Evolutionary conservation across 1,140 invertebrate genomes (phyloP).

Genomic region (Bombus soroeensis): DNA sequence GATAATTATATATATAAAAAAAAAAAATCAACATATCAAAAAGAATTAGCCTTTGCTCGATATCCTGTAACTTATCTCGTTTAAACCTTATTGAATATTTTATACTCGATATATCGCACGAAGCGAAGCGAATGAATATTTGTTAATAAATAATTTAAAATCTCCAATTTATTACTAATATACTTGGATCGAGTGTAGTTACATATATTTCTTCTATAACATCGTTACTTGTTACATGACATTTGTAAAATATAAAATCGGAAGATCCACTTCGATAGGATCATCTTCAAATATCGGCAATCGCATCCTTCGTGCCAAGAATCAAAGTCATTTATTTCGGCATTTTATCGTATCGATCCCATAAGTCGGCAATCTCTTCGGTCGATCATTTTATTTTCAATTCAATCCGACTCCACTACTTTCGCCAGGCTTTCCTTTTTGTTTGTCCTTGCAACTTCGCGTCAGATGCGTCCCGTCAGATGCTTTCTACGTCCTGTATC

Average conservation of each 20-base stretch:
- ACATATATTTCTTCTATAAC: not conserved
- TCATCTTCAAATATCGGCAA: not conserved
- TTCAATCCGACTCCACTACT: not conserved
- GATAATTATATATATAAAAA: not conserved
- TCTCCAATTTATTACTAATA: not conserved
- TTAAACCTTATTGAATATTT: not conserved
- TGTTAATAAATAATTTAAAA: not conserved
- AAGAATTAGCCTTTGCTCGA: not conserved
- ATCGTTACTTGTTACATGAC: not conserved
- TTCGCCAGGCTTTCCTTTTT: not conserved
- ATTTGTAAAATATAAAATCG: not conserved
- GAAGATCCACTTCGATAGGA: not conserved
- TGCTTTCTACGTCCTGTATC: constrained; percentile 71
- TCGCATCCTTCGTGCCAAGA: not conserved
- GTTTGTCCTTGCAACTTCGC: constrained; percentile 35
- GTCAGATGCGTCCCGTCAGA: constrained; percentile 69
- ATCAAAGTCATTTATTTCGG: not conserved
- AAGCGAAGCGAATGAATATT: not conserved
- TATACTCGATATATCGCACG: not conserved
- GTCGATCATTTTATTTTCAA: constrained; percentile 20
- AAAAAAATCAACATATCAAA: not conserved
- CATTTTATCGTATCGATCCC: not conserved
- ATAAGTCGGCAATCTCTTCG: constrained; percentile 6
- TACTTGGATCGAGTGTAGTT: no score
- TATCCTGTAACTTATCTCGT: not conserved